Conservation (phyloP, 1,140 invertebrate genomes). For the Papilio xuthus region DNA sequence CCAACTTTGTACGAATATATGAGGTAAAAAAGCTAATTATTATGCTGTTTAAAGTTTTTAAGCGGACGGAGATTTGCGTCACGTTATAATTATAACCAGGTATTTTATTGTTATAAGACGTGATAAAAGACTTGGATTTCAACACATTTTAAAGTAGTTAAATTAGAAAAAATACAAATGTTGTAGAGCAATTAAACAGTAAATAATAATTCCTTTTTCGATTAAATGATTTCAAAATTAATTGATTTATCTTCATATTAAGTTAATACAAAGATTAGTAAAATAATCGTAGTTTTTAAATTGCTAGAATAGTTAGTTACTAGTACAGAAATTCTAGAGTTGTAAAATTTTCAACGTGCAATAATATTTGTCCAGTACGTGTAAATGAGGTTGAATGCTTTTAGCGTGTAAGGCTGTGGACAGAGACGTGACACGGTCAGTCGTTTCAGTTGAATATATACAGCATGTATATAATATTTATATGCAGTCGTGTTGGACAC, state of each 20-base stretch:
- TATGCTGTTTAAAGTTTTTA: not conserved
- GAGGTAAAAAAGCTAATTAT: not conserved
- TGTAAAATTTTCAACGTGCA: not conserved
- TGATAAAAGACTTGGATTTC: not conserved
- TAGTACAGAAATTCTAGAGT: not conserved
- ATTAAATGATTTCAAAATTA: too few relatives aligned
- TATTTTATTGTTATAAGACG: not conserved
- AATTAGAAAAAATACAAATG: not conserved
- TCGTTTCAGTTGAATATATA: conserved; percentile 37
- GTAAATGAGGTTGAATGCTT: conserved; percentile 25
- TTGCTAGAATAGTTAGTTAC: not conserved
- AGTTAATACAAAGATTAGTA: not conserved
- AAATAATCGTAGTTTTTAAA: not conserved
- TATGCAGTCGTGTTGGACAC: conserved; percentile 31
- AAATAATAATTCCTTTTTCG: not conserved
- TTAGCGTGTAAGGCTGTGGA: conserved; percentile 29
- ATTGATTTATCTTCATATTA: not conserved
- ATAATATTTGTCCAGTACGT: conserved; percentile 5
- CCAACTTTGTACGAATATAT: not conserved
- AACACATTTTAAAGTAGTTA: not conserved
- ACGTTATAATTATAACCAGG: not conserved
- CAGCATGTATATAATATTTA: not conserved
- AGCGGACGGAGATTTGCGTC: conserved; percentile 12
- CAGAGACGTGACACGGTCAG: conserved; percentile 38
- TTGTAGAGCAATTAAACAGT: not conserved